Evolutionary conservation across 2,113 vertebrate species (phyloP).

Genomic region (Spizaetus ornatus): DNA sequence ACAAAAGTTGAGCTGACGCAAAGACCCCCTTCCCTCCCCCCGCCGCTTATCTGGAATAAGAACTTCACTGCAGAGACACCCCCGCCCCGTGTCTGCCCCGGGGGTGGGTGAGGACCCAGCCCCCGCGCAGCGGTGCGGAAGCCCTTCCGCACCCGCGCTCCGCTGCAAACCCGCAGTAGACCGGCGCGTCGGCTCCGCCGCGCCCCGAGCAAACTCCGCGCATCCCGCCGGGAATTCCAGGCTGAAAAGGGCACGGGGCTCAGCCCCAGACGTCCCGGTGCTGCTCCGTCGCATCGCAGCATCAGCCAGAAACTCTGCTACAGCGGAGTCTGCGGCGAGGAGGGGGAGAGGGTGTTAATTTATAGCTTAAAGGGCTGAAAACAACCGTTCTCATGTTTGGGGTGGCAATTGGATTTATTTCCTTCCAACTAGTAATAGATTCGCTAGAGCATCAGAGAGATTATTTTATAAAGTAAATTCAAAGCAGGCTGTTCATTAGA

Average conservation of each 20-base stretch:
- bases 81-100: not conserved
- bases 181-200: too few relatives aligned
- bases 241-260: not conserved
- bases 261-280: not conserved
- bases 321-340: not conserved
- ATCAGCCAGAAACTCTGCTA: accelerated
- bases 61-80: not conserved
- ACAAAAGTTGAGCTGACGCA: conserved; percentile 25
- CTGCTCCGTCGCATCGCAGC: not conserved
- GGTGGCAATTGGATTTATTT: not conserved
- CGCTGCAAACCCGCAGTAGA: too few relatives aligned
- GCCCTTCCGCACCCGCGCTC: not conserved
- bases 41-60: not conserved
- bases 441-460: conserved; percentile 44
- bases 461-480: conserved; percentile 43
- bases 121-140: not conserved
- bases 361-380: not conserved
- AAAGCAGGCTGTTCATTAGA: conserved; percentile 48
- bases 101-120: not conserved
- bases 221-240: not conserved
- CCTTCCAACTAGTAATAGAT: conserved; percentile 17
- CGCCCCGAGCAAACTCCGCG: not conserved
- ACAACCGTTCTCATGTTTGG: not conserved
- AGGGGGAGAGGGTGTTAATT: not conserved
- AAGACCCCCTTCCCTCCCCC: not conserved